Evolutionary conservation across 1,140 invertebrate species (phyloP), one percentile per base, ranked within the genome.

Genomic region (Megathymus violae): DNA sequence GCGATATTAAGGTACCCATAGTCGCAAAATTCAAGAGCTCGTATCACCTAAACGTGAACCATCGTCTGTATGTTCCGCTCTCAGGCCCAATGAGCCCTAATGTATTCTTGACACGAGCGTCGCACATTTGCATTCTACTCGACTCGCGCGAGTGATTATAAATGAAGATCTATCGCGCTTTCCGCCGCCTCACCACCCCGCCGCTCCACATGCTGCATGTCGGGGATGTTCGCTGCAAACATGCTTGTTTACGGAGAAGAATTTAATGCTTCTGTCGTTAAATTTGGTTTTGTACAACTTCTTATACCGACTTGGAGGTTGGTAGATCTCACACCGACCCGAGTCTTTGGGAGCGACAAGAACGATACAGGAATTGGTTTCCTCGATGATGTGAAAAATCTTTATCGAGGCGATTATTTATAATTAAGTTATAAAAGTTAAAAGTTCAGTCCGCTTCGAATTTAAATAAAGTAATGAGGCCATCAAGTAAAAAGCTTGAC

Each of bases 21-120:
- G 27, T 9, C 7, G 9, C 9, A 7, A 31, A 31, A 31, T 31
- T 3, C 7, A 9, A 31, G 9, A 4, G 9, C 27, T 31, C 27
- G 27, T 16, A 41, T 41, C 40, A 9, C 3, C 40, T 44, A 38
- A 9, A 27, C 9, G 48, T 16, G 36, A 16, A 4, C 22, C 41
- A n/a, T 16, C 15, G 25, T 4, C 43, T 10, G 50, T 25, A 36
- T 38, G 38, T 19, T 60, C 31, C 19, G n/a, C 31, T 36, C 17
- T 13, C 16, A 16, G 10, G 43, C 41, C 44, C 48, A 60, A 60
- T 48, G 58, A 61, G 58, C 58, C 58, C 22, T 61, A 50, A 50
- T 61, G 58, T 61, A 61, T 61, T 61, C 58, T 25, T 41, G 46
- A 61, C 58, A 61, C 58, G 58, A 27, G 58, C 58, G 44, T 41